These are phyloP conservation scores for Pagetopsis macropterus DNA, from an alignment of 2,797 vertebrate species.

Conservation along the genomic window DNA sequence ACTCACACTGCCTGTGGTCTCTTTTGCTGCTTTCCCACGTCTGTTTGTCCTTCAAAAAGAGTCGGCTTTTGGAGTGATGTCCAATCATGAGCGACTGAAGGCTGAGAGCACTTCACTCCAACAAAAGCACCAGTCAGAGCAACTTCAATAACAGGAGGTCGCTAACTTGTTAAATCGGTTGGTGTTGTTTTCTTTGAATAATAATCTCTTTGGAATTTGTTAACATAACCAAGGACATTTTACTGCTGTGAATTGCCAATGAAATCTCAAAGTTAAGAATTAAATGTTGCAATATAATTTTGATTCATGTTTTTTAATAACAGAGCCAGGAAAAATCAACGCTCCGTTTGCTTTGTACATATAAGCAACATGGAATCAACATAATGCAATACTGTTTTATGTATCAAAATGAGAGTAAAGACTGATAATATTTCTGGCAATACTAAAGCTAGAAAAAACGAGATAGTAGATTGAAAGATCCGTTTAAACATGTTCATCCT, in stretches of 20 bases:
- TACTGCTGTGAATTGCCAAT: not conserved
- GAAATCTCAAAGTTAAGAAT: not conserved
- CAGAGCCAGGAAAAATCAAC: not conserved
- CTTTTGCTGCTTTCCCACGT: constrained; percentile 58
- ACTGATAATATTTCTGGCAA: constrained; percentile 20
- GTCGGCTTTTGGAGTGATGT: constrained; percentile 33
- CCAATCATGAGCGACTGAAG: constrained; percentile 31
- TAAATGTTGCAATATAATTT: not conserved
- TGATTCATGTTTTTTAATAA: not conserved
- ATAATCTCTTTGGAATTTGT: not conserved
- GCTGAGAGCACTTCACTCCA: constrained; percentile 49
- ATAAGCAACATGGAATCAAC: constrained; percentile 2
- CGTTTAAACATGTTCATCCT: constrained; percentile 34
- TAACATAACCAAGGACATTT: not conserved
- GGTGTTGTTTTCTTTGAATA: constrained; percentile 7
- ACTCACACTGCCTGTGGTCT: constrained; percentile 28
- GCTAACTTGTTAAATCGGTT: not conserved
- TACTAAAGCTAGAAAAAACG: too few relatives aligned
- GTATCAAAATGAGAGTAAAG: not conserved
- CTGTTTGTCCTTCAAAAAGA: constrained; percentile 47
- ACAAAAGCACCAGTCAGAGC: constrained; percentile 21
- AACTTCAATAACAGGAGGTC: constrained; percentile 28
- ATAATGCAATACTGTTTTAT: constrained; percentile 2
- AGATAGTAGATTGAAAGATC: too few relatives aligned
- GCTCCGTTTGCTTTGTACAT: constrained; percentile 10